These are phyloP conservation scores for Rotaria socialis DNA, from an alignment of 2,888 invertebrate species.

Conservation along the genomic window DNA sequence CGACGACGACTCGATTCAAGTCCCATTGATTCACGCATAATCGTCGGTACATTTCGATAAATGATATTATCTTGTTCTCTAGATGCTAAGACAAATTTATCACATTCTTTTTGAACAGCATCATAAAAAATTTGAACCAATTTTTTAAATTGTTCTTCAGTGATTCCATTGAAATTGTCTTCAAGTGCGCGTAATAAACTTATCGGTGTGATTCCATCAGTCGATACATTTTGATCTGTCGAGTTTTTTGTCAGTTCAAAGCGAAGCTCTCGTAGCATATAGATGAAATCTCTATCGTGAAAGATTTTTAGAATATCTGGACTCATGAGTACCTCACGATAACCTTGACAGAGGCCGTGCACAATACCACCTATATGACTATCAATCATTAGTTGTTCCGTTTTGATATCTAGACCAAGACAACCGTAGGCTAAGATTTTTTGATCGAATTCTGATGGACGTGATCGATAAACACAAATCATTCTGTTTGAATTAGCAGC, in stretches of 20 bases:
- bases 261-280: background rate
- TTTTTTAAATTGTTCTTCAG: background rate
- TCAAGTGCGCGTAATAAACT: background rate
- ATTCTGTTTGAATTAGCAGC: background rate
- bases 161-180: background rate
- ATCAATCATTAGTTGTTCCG: background rate
- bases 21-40: background rate
- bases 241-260: background rate
- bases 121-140: background rate
- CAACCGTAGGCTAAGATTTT: background rate
- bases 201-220: background rate
- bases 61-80: background rate
- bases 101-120: background rate
- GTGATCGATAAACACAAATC: background rate
- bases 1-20: background rate
- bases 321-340: background rate
- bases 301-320: background rate
- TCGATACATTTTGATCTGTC: background rate
- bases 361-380: background rate
- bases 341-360: background rate
- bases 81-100: background rate
- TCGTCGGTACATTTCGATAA: background rate
- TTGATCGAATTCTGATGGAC: background rate
- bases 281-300: constrained; percentile 13
- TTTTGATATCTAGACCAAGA: background rate